Evolutionary conservation across 2,797 vertebrate genomes (phyloP).

Genomic region (Sebastes diaconus): DNA sequence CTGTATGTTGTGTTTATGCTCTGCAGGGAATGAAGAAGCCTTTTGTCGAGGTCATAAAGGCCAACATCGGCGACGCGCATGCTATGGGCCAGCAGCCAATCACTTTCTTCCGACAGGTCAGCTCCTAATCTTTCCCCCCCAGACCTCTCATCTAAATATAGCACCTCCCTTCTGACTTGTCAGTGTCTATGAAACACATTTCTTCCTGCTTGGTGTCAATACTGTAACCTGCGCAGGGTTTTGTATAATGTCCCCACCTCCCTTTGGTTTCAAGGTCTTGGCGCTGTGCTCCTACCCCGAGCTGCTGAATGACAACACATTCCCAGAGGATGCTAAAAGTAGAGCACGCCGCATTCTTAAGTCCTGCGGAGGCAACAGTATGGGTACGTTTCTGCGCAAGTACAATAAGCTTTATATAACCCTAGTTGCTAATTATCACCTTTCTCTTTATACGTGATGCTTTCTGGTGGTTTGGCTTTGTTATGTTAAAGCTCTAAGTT

Average conservation of each 20-base stretch:
- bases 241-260: neutral
- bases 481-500: neutral
- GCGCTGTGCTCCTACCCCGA: constrained; percentile 88
- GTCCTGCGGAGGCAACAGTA: constrained; percentile 87
- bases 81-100: constrained; percentile 94
- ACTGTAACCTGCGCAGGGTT: neutral
- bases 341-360: constrained; percentile 85
- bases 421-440: neutral
- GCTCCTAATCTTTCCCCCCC: neutral
- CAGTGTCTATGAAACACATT: neutral
- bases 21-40: constrained; percentile 90
- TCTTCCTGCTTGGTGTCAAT: neutral
- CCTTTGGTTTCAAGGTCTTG: constrained; percentile 81
- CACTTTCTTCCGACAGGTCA: constrained; percentile 93
- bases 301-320: constrained; percentile 82
- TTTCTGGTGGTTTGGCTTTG: neutral
- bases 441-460: neutral
- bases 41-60: constrained; percentile 89
- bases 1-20: constrained; percentile 21
- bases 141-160: constrained; percentile 43
- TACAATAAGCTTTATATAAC: neutral
- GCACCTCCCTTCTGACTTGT: neutral
- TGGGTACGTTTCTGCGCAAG: constrained; percentile 76
- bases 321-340: constrained; percentile 88
- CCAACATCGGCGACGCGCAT: constrained; percentile 93